Evolutionary conservation across 2,113 vertebrate genomes (phyloP), one percentile per base, ranked within the genome.

Genomic region (Myotis davidii): DNA sequence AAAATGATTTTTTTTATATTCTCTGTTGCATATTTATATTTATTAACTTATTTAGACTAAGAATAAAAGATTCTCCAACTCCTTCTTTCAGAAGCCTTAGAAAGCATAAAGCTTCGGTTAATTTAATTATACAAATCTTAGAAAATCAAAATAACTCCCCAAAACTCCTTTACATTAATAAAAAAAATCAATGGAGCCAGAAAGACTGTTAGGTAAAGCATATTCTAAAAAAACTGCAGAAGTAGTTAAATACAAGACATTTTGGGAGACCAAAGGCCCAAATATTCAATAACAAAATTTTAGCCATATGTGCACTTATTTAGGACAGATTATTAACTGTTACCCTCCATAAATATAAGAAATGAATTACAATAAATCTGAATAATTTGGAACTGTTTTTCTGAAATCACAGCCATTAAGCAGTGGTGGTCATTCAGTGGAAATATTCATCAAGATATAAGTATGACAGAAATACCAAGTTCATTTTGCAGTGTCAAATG

Each of bases 361-460:
- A 90, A 74, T 85, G 78, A 95, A 92, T 96, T 93, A 94, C 13
- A 97, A 96, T 94, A 95, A 90, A 92, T 88, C 54, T 88, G 87
- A 96, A 97, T 96, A 97, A 96, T 94, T 98, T 97, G 93, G 97
- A 97, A 98, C 98, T 98, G 96, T 98, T 98, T 98, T 96, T 94
- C 90, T 97, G 96, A 82, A 97, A 96, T 85, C 96, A 97, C 77
- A 97, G 94, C 88, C 95, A 85, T 88, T 95, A 92, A 97, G 39
- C 45, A 86, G 86, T 96, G 94, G 96, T 97, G 96, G 88, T 93
- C 79, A 93, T 61, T 93, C 59, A 70, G 93, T 96, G 97, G 95
- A 98, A 98, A 98, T 96, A 98, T 93, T 98, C 96, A 96, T 97
- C 97, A 96, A 91, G 96, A 94, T 96, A 96, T 84, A 93, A 94